Base-by-base conservation (phyloP, 1,140 invertebrate species). In the Macrobrachium nipponense region DNA sequence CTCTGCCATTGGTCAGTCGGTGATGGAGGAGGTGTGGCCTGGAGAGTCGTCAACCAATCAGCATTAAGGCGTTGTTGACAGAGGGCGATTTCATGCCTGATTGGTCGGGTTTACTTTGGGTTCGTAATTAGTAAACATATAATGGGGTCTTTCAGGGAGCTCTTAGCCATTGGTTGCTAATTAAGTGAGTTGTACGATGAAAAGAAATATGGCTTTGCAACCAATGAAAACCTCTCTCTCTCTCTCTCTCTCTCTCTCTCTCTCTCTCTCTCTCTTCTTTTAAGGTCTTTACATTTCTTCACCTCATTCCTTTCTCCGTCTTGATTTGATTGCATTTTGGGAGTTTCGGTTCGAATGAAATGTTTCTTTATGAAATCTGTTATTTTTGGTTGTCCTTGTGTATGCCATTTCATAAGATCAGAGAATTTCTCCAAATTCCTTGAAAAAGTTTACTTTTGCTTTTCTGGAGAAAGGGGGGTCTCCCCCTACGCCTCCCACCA, bases 81-180 rank as follows among this genome's bases (percentile, higher is more conserved):
- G 83, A 86, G 83, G 73, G 77, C 83, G 83, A 86, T 86, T 86
- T 86, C 83, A 86, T 76, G 83, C 83, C 83, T 86, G 83, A 86
- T 86, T 86, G 83, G 83, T 80, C 83, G 51, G 61, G 83, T 86
- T 86, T 86, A 86, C 83, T 80, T 86, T 86, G 76, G 76, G 20
- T 58, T 17, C 83, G 83, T 86, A 86, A 86, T 86, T 86, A 86
- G 83, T 86, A 86, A 86, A 86, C 83, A 86, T 64, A 86, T 86
- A 86, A 86, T 86, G 77, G 83, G 83, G 83, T 86, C 83, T 86
- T 62, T 62, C 82, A 70, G 76, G 18, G 62, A 68, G 77, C 43
- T 79, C 83, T 73, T 79, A 64, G 77, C 83, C 78, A 86, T 86
- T 68, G 68, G 66, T 78, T 73, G 76, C 83, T 86, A 79, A 86